Evolutionary conservation across 2,888 invertebrate genomes (phyloP), one percentile per base, ranked within the genome.

Genomic region (Argyra leucocephala): DNA sequence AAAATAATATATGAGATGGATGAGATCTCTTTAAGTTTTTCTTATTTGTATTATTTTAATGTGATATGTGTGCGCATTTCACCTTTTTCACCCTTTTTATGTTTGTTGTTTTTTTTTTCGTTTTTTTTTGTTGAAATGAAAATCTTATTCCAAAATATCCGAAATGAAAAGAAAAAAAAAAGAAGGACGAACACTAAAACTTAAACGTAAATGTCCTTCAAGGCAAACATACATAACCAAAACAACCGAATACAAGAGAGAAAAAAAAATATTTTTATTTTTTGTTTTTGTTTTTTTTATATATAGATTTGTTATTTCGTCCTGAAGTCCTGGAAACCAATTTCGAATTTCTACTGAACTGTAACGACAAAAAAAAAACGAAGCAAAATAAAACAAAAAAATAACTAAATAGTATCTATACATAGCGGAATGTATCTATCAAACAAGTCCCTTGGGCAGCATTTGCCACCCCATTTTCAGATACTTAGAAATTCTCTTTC

Each of bases 391-490:
- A 37, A 10, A 2, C 48, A 18, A 48, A n/a, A 18, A 15, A 18
- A 48, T 18, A 48, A 31, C 7, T 18, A 18, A 18, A 48, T 48
- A 15, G 37, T 37, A 48, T 48, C 9, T 48, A n/a, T 15, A 6
- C 18, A 48, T 5, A 18, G 18, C 48, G 48, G 67, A 67, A 67
- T 75, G 77, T 77, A 77, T 77, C 76, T 76, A 74, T 76, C 76
- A 76, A 72, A 76, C 72, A 73, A 74, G 76, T 76, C 76, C 76
- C 76, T 71, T 75, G 77, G 76, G 76, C 75, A 74, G 76, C 77
- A 76, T 77, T 76, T 75, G 72, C 76, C 76, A 77, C 76, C 76
- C 76, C 76, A 76, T 76, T 76, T 74, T 70, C 74, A 72, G 72
- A 70, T 69, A 69, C 69, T 70, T 69, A 72, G n/a, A n/a, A 70